These are phyloP conservation scores for Sporophila hypoxantha DNA, from an alignment of 2,113 vertebrate species.

Conservation along the genomic window DNA sequence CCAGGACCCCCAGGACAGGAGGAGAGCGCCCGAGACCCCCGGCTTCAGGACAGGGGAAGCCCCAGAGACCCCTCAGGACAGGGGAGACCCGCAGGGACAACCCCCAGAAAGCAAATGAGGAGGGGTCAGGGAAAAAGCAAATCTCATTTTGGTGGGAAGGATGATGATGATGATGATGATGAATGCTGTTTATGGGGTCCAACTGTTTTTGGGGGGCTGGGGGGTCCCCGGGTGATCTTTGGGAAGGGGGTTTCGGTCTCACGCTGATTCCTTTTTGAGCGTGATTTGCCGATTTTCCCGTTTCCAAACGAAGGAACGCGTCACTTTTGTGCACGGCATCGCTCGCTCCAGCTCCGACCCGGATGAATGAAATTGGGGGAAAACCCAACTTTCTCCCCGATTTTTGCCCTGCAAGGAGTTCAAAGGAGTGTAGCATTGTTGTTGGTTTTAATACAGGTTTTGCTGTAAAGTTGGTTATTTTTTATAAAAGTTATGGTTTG, in stretches of 20 bases:
- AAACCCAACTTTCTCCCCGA: slow-evolving; percentile 88
- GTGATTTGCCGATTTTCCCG: slow-evolving; percentile 93
- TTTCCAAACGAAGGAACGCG: slow-evolving; percentile 90
- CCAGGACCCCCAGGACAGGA: too few species aligned
- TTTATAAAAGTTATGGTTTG: too few species aligned
- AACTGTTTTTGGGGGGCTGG: accelerated
- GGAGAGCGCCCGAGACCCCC: too few species aligned
- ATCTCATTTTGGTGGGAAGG: accelerated
- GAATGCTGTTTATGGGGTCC: background rate
- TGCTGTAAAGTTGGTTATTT: too few species aligned
- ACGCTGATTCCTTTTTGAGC: slow-evolving; percentile 96
- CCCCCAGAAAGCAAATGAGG: background rate
- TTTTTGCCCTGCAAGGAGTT: slow-evolving; percentile 81
- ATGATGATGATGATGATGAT: accelerated
- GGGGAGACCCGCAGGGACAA: too few species aligned
- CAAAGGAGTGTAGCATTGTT: too few species aligned
- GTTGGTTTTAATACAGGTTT: too few species aligned
- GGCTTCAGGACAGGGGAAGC: too few species aligned
- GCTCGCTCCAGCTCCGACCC: too few species aligned
- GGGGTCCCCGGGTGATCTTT: too few species aligned
- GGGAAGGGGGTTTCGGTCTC: background rate
- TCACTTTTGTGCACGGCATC: slow-evolving; percentile 86
- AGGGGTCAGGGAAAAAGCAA: background rate
- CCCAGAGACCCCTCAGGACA: too few species aligned
- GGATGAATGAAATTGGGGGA: slow-evolving; percentile 94